Conservation (phyloP, 2,113 vertebrate species). For the Pelvicachromis taeniatus region DNA sequence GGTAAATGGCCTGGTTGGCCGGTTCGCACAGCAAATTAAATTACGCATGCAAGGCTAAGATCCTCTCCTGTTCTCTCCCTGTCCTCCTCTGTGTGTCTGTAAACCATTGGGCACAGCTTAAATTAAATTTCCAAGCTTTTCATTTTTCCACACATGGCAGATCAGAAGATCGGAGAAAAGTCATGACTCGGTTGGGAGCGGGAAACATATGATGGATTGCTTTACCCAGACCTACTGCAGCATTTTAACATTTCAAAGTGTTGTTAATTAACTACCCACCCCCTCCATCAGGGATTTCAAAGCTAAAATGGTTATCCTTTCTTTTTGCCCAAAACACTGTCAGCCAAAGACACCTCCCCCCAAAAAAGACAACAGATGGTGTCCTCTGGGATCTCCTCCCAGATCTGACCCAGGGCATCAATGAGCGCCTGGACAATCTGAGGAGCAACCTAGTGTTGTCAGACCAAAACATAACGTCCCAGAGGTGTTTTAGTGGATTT, state of each 20-base stretch:
- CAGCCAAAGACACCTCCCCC: neutral
- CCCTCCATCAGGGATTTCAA: neutral
- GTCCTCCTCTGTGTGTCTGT: neutral
- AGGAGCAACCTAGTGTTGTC: neutral
- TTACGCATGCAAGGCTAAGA: conserved; percentile 9
- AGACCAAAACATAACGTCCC: neutral
- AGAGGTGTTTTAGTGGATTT: neutral
- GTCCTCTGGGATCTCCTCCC: neutral
- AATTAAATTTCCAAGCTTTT: neutral
- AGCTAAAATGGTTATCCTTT: neutral
- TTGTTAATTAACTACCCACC: neutral
- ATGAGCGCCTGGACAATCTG: neutral
- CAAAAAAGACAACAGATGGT: neutral
- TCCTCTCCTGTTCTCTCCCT: neutral
- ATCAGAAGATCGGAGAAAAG: neutral
- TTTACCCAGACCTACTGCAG: neutral
- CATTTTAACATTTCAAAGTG: neutral
- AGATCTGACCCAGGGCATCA: neutral
- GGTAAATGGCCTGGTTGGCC: neutral
- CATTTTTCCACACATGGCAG: neutral
- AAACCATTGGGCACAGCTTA: conserved; percentile 3
- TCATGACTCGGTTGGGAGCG: neutral
- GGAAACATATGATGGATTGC: neutral
- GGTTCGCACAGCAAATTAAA: conserved; percentile 22
- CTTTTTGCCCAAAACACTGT: neutral